Percentiles rank a stretch among this genome's conserved stretches.
These are phyloP conservation scores for Epirrita christyi DNA, from an alignment of 2,888 invertebrate species.

Conservation along the genomic window DNA sequence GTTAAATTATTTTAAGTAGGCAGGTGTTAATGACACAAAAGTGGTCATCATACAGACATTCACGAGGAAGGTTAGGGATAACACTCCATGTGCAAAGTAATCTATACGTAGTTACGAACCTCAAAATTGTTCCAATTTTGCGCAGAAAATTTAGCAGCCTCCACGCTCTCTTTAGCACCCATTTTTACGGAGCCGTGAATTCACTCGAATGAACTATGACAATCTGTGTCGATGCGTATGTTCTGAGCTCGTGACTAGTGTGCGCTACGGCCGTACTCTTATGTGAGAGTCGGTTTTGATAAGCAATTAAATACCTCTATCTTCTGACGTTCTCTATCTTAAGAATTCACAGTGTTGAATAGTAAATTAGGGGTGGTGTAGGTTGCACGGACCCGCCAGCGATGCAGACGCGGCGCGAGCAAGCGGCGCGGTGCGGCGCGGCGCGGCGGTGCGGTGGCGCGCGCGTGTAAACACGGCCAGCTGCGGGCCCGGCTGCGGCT, in stretches of 20 bases:
- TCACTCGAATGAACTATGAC: conserved; percentile 80
- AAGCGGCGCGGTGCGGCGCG: conserved; percentile 48
- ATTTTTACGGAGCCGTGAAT: conserved; percentile 84
- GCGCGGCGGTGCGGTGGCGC: conserved; percentile 58
- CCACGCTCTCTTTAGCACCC: conserved; percentile 93
- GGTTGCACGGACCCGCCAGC: conserved; percentile 65
- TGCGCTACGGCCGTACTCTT: conserved; percentile 73
- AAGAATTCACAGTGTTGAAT: conserved; percentile 81
- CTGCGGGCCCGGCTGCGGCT: conserved; percentile 61
- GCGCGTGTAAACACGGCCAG: conserved; percentile 80
- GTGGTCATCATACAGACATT: conserved; percentile 67
- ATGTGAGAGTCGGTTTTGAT: conserved; percentile 67
- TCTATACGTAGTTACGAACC: conserved; percentile 87
- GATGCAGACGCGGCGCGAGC: conserved; percentile 51
- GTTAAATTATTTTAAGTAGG: conserved; percentile 21
- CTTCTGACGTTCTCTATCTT: conserved; percentile 72
- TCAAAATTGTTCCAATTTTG: conserved; percentile 92
- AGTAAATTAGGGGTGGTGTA: conserved; percentile 75
- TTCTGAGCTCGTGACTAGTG: conserved; percentile 79
- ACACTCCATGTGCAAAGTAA: conserved; percentile 83
- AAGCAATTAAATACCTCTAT: conserved; percentile 80
- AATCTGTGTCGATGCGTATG: conserved; percentile 77
- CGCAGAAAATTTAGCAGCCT: conserved; percentile 92
- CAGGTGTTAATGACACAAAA: conserved; percentile 46
- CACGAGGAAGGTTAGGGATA: conserved; percentile 76